Conservation (phyloP, 2,797 vertebrate species). For the Streptopelia turtur region DNA sequence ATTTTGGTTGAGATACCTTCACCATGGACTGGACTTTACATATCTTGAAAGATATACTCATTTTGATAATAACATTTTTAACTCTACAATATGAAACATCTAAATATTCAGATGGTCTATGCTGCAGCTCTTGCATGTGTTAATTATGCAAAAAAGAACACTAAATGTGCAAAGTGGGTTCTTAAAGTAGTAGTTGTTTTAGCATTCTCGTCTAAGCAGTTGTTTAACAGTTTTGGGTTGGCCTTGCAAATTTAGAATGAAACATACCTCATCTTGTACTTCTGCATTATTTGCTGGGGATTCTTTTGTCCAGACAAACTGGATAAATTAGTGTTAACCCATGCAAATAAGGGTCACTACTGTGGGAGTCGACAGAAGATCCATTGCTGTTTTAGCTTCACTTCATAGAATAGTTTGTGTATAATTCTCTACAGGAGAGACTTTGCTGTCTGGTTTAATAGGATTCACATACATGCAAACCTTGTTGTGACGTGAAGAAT, state of each 20-base stretch:
- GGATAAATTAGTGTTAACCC: not conserved
- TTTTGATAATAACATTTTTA: slow-evolving; percentile 14
- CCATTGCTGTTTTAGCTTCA: not conserved
- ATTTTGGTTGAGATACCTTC: not conserved
- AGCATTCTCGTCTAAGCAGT: not conserved
- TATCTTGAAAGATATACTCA: not conserved
- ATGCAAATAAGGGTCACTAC: not conserved
- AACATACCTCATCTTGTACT: not conserved
- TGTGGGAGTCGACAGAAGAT: not conserved
- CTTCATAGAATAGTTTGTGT: not conserved
- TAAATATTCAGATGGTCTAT: slow-evolving; percentile 18
- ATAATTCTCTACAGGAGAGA: not conserved
- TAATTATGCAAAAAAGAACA: slow-evolving; percentile 2
- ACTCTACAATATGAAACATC: not conserved
- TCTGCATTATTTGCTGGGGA: not conserved
- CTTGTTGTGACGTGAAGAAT: not conserved
- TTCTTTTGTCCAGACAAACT: not conserved
- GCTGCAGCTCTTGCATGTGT: slow-evolving; percentile 4
- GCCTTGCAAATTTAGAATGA: not conserved
- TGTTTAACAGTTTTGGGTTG: not conserved
- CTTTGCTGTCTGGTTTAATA: not conserved
- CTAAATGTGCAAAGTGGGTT: not conserved
- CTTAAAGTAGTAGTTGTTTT: not conserved
- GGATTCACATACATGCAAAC: not conserved
- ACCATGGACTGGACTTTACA: not conserved